Evolutionary conservation across 2,797 vertebrate genomes (phyloP).

Genomic region (Alfaro cultratus): DNA sequence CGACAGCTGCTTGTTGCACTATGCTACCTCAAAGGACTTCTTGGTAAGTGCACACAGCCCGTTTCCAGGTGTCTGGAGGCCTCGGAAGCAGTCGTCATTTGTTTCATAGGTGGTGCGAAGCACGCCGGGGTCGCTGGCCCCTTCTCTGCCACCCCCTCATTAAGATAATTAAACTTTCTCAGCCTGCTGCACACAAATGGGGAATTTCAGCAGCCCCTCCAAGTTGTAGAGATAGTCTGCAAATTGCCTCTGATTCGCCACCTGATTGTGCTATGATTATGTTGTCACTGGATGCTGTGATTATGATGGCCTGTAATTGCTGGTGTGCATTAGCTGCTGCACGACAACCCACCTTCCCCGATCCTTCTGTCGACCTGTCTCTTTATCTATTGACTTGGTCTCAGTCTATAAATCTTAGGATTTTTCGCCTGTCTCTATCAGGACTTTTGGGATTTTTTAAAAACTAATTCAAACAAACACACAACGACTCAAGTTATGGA

Average conservation of each 20-base stretch:
- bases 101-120: conserved; percentile 54
- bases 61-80: conserved; percentile 57
- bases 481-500: conserved; percentile 24
- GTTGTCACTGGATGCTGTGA: conserved; percentile 83
- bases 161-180: conserved; percentile 80
- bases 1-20: conserved; percentile 65
- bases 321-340: conserved; percentile 77
- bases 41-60: conserved; percentile 6
- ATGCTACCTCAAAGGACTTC: conserved; percentile 33
- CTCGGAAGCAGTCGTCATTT: conserved; percentile 21
- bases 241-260: conserved; percentile 82
- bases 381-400: conserved; percentile 57
- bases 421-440: conserved; percentile 11
- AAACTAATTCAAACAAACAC: conserved; percentile 44
- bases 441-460: conserved; percentile 22
- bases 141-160: conserved; percentile 73
- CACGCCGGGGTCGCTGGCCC: conserved; percentile 52
- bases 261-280: conserved; percentile 83
- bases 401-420: conserved; percentile 33
- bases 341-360: conserved; percentile 39
- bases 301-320: conserved; percentile 80
- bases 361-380: conserved; percentile 65
- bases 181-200: conserved; percentile 70
- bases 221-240: conserved; percentile 74
- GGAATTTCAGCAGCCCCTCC: conserved; percentile 69